Evolutionary conservation across 2,888 invertebrate genomes (phyloP), one percentile per base, ranked within the genome.

Genomic region (Oligia latruncula): DNA sequence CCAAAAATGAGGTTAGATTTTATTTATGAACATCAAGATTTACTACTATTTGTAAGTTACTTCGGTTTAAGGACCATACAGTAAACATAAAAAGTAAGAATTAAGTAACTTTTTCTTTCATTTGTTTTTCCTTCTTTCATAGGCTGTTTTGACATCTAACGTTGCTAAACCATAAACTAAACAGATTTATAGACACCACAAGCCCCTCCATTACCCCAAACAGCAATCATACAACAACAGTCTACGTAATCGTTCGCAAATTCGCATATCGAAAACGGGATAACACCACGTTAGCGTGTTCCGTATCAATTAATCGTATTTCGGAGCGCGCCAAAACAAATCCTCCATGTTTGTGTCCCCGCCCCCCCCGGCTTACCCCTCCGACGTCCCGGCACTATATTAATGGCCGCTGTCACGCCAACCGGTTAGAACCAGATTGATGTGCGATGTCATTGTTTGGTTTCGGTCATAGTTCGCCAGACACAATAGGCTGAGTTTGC

Each of bases 281-380:
- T 88, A 88, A 78, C 89, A 85, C 85, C 70, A 85, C 76, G 84
- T 84, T 94, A 89, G 93, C 95, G 94, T 95, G 95, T 86, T 87
- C 80, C 75, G 90, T 93, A 94, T 94, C 95, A 94, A 95, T 95
- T 95, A 95, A 95, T 95, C 93, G 93, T 92, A 91, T 95, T 96
- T 95, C 90, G 92, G 94, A 88, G 87, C 93, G 94, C 95, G 95
- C 94, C 94, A 93, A 95, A 95, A 95, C 94, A 95, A 94, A 95
- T 94, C 94, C 95, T 93, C 93, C 93, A 93, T 94, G 93, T 94
- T 95, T 92, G 83, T 90, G 91, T 60, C 74, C 71, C 72, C 72
- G 35, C 68, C 68, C n/a, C 66, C 66, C 65, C 23, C n/a, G 58
- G n/a, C 40, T 29, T 74, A 76, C 78, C 81, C 76, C 78, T 62